Percentiles rank a stretch among this genome's conserved stretches.
Conservation (phyloP, 2,797 vertebrate genomes). For the Graptemys geographica region DNA sequence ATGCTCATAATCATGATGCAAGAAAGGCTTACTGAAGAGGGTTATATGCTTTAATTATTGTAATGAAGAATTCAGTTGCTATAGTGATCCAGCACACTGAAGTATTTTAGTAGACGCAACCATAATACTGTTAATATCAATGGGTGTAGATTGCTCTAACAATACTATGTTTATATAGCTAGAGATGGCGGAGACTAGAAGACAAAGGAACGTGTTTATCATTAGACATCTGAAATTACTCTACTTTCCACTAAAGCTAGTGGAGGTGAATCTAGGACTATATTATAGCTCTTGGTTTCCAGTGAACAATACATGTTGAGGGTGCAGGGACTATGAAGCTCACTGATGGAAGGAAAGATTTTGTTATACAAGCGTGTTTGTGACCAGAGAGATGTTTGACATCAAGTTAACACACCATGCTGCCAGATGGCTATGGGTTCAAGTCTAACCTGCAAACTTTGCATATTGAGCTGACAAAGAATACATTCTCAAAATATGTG, state of each 20-base stretch:
- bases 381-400: neutral
- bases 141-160: slow-evolving; percentile 5
- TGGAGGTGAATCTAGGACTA: neutral
- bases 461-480: neutral
- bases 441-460: neutral
- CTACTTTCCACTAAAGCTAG: neutral
- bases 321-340: neutral
- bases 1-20: neutral
- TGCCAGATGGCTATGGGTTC: neutral
- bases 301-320: neutral
- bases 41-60: neutral
- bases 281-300: neutral
- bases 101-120: slow-evolving; percentile 25
- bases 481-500: neutral
- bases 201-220: neutral
- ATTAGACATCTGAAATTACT: neutral
- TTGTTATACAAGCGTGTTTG: neutral
- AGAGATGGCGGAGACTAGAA: neutral
- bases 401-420: rapidly evolving
- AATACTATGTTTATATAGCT: neutral
- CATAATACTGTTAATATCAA: neutral
- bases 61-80: neutral
- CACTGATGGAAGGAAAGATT: neutral
- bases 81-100: neutral
- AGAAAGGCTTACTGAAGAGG: neutral